These are phyloP conservation scores for Halichoerus grypus DNA, from an alignment of 2,113 vertebrate species.

Conservation along the genomic window DNA sequence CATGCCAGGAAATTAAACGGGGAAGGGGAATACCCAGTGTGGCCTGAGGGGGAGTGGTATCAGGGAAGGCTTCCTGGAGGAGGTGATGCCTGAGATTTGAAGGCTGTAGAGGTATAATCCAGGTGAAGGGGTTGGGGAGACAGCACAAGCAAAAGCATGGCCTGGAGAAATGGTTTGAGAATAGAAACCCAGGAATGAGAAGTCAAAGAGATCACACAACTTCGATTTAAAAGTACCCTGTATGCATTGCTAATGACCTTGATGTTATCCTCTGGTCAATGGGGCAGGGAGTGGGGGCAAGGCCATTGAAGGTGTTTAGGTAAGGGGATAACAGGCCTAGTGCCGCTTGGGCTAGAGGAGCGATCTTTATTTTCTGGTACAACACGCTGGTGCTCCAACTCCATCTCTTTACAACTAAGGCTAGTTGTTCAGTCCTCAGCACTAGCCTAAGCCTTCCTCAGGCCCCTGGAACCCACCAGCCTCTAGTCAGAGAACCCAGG, in stretches of 20 bases:
- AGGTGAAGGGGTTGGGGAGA: not conserved
- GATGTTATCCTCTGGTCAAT: not conserved
- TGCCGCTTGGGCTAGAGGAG: not conserved
- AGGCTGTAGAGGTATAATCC: not conserved
- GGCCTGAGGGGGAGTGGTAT: not conserved
- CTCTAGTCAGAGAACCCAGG: not conserved
- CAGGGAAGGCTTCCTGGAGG: not conserved
- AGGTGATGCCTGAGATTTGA: not conserved
- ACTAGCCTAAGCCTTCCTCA: not conserved
- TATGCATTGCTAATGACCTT: not conserved
- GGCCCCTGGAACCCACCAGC: not conserved
- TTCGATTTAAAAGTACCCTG: not conserved
- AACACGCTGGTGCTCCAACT: not conserved
- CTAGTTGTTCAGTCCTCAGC: not conserved
- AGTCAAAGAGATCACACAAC: not conserved
- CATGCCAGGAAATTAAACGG: not conserved
- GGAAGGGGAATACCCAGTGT: not conserved
- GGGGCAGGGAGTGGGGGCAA: rapidly evolving
- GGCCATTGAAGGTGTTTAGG: not conserved
- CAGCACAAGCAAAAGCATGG: not conserved
- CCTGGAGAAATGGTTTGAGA: not conserved
- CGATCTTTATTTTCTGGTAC: not conserved
- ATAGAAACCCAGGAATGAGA: not conserved
- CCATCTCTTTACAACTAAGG: not conserved
- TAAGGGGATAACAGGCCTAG: not conserved